Evolutionary conservation across 2,888 invertebrate genomes (phyloP), one percentile per base, ranked within the genome.

Genomic region (Osedax frankpressi): DNA sequence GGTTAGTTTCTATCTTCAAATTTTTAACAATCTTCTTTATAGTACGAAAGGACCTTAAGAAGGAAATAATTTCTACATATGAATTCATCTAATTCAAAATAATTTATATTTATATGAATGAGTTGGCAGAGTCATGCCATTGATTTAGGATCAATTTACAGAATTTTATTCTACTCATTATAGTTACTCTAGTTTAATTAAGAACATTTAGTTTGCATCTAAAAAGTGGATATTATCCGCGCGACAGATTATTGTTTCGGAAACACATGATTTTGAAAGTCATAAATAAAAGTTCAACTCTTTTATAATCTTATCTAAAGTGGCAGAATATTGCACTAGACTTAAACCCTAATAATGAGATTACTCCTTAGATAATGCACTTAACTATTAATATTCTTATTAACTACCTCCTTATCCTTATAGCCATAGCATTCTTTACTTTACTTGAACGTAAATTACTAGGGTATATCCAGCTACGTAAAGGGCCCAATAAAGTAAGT

Each of bases 1-100:
- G 90, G 89, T 90, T 88, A 89, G 90, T 89, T 90, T 90, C 89
- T 90, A 90, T 90, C 89, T 89, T 83, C 77, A 74, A 70, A 67
- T n/a, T n/a, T n/a, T 63, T 30, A 76, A 81, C 73, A 44, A 79
- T 81, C 83, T 87, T 87, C 86, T 87, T 65, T 88, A 88, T 89
- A 89, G 90, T 90, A 90, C 90, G 90, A 90, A 90, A 90, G 90
- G 89, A 90, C 87, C 86, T 85, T 86, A 60, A 59, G 28, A 27
- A 30, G 25, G 3, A 26, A 74, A 72, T 63, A 68, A 29, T 44
- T 60, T 72, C 62, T 28, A 74, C 3, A 0, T 26, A 68, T 69
- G 69, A 74, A 75, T 29, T 0, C 1, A 14, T 0, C 3, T 26
- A 28, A 29, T 60, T 28, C 14, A 1, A 1, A 3, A 3, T 14